Base-by-base conservation (phyloP, 2,797 vertebrate species). In the Valencia hispanica region DNA sequence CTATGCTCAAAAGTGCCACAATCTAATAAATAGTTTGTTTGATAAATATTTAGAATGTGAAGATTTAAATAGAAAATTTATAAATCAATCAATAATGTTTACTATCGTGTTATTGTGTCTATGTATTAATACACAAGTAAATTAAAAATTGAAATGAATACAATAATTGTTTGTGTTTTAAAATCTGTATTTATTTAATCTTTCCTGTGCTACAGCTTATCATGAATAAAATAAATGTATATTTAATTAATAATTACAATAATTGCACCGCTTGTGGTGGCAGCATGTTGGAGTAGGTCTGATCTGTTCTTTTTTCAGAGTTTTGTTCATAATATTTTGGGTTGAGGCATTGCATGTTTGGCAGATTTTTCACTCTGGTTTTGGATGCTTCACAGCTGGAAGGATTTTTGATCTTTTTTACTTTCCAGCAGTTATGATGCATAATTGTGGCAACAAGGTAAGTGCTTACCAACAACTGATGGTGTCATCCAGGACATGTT, bases 1-100 rank as follows among this genome's bases (percentile, higher is more conserved):
- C 12, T 30, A 4, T 12, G 65, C 65, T 68, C 41, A 68, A 68
- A 68, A 15, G 43, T n/a, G 65, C 65, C 65, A 68, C 65, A 43
- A 45, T 68, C 6, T 7, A 45, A 68, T 68, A 68, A 45, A 27
- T 68, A 68, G 39, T 65, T 41, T 12, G 36, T 65, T 65, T 65
- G 4, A 5, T 39, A 22, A 65, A 41, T 22, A 63, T 39, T 65
- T 65, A 65, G 11, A 39, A 39, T 39, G 39, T 39, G 4, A 65
- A 39, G 1, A 25, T 22, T 25, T 25, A 39, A 5, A 12, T 36
- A 65, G n/a, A 39, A 4, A 25, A 14, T 17, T 27, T 43, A 17
- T 68, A 27, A 61, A 61, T 61, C 27, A 51, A 51, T 22, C 5
- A 61, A 11, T 32, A 9, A 51, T 22, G 20, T 51, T 51, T 7